Base-by-base conservation (phyloP, 23 tunicate species). In the Diplosoma virens region DNA sequence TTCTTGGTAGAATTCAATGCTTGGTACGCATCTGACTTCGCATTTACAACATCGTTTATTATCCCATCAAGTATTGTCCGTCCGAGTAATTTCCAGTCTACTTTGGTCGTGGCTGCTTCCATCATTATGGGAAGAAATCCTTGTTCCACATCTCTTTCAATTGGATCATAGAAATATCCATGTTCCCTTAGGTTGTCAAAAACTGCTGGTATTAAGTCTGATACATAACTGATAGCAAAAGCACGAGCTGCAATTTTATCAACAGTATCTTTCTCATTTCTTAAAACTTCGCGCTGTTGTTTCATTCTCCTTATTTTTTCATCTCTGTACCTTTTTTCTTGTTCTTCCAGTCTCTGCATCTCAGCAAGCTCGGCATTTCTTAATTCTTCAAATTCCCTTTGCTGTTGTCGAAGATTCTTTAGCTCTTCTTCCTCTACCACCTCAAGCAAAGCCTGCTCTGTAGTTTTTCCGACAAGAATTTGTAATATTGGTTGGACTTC, bases 221-320 rank as follows among this genome's bases (percentile, higher is more conserved):
- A 73, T 25, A 94, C 83, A 48, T 94, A 94, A 58, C 78, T 89
- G 41, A 75, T 83, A 11, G 98, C 90, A 58, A 87, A 94, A 77
- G 98, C 98, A 3, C 95, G 86, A 30, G 98, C 98, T 31, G 98
- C 98, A 52, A 94, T 89, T 66, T 94, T 94, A 28, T 83, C 95
- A 11, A 96, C 98, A n/a, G 94, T 87, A 73, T 94, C 95, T 54
- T 80, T 68, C 71, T 94, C 98, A 45, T 83, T 83, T 35, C 47
- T 73, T 3, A 87, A 33, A 35, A 85, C 86, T 58, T 94, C 98
- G 31, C 92, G 60, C 58, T 88, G 90, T 73, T 94, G 98, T 52
- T 83, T 88, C 75, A 88, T 83, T 67, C 98, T 32, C 32, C 98
- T 32, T 48, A 83, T 90, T 74, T 88, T 91, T 66, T 94, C 98